Conservation (phyloP, 1,140 invertebrate genomes). For the Hylyphantes graminicola region DNA sequence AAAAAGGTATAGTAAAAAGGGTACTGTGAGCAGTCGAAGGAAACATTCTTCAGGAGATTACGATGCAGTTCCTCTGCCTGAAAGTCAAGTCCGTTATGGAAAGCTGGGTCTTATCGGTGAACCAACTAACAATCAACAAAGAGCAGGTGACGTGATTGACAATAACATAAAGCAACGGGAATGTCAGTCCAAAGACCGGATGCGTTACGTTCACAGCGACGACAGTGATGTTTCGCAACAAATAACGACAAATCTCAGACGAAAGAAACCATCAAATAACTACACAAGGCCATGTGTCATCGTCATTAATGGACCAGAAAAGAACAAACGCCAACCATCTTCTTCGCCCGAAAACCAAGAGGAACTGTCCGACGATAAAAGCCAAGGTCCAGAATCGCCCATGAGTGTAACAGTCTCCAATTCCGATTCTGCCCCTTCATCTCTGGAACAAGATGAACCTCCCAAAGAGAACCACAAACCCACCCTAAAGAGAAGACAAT, state of each 20-base stretch:
- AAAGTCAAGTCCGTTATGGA: slow-evolving; percentile 37
- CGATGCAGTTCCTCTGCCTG: not conserved
- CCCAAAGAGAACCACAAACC: slow-evolving; percentile 16
- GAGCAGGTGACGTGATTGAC: not conserved
- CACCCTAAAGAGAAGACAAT: not conserved
- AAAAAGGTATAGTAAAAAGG: not conserved
- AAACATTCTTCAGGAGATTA: not conserved
- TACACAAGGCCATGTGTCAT: slow-evolving; percentile 14
- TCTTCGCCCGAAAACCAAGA: not conserved
- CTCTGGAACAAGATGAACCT: not conserved
- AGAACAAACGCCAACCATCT: not conserved
- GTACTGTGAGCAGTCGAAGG: not conserved
- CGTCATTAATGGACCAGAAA: slow-evolving; percentile 16
- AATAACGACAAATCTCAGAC: not conserved
- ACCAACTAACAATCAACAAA: not conserved
- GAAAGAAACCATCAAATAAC: not conserved
- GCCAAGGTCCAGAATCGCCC: slow-evolving; percentile 23
- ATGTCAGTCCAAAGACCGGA: not conserved
- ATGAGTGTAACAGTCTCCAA: slow-evolving; percentile 26
- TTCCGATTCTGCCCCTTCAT: slow-evolving; percentile 9
- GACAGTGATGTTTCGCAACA: not conserved
- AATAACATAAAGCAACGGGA: not conserved
- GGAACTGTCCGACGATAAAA: not conserved
- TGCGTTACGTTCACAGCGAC: not conserved
- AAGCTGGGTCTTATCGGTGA: slow-evolving; percentile 43